These are phyloP conservation scores for Oreochromis mossambicus DNA, from an alignment of 2,797 vertebrate species.

Conservation along the genomic window DNA sequence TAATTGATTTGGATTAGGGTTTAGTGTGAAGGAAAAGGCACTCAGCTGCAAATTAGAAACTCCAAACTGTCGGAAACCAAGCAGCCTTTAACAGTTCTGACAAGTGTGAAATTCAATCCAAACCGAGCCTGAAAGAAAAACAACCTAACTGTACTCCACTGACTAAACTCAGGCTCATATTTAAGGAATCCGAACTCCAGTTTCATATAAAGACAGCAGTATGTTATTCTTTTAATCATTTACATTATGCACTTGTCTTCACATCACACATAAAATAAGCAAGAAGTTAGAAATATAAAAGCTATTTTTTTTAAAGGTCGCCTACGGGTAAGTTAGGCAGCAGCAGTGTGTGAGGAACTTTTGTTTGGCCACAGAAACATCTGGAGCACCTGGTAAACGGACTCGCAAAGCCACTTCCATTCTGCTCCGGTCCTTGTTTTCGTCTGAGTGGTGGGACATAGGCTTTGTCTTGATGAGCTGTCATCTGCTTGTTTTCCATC, in stretches of 20 bases:
- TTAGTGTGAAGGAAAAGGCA: not conserved
- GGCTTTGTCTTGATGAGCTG: constrained; percentile 65
- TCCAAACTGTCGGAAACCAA: not conserved
- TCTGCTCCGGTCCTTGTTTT: constrained; percentile 77
- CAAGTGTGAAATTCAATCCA: not conserved
- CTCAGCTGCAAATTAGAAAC: not conserved
- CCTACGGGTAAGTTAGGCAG: constrained; percentile 5
- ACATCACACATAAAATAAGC: not conserved
- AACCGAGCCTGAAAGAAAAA: not conserved
- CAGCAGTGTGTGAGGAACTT: not conserved
- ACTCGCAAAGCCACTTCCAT: constrained; percentile 66
- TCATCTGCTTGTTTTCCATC: constrained; percentile 81
- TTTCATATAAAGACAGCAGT: not conserved
- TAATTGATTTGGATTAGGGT: not conserved
- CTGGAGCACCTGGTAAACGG: constrained; percentile 82
- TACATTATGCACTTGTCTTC: not conserved
- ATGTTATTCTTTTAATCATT: not conserved
- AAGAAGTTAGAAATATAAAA: not conserved
- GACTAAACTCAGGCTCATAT: not conserved
- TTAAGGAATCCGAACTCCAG: not conserved
- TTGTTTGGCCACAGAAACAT: not conserved
- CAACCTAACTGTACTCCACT: not conserved
- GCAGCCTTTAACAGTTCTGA: not conserved
- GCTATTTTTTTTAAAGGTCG: not conserved
- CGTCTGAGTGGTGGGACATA: constrained; percentile 79